Base-by-base conservation (phyloP, 2,888 invertebrate genomes). In the Sisyra terminalis region DNA sequence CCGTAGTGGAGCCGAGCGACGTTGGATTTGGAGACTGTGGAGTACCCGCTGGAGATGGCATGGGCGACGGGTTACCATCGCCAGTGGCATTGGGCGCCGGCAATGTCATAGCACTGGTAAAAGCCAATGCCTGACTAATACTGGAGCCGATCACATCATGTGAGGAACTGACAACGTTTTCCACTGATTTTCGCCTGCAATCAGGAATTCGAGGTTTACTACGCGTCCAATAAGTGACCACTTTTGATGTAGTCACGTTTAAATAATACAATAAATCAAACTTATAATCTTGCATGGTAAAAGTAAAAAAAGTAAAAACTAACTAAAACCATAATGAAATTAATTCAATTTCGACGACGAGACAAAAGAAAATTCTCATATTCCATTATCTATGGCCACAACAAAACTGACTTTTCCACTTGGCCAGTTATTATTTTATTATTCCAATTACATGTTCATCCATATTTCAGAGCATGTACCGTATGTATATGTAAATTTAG, bases 101-200 rank as follows among this genome's bases (percentile, higher is more conserved):
- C 46, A 67, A 63, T 15, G 69, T 58, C 55, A 71, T 63, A 49
- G 65, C 67, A 32, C 65, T 67, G 0, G 69, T 67, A 57, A 73
- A 66, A 15, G 68, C 70, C 43, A 75, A 65, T 0, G 74, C 73
- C 51, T 72, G 73, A 52, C 73, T 73, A 55, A 74, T 73, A 57
- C 70, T 74, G 53, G 69, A 70, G 14, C 70, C 71, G 45, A 75
- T 73, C 46, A 73, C 74, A 61, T 76, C 77, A 55, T 74, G 75
- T 45, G 75, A 75, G 9, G 32, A 48, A 56, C 71, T 68, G 50
- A 75, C 66, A 46, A 75, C 61, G 55, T 75, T 75, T 55, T 76
- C 75, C 55, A 74, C 73, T 8, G 75, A 75, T 55, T 75, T 75
- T 59, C 72, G 67, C 75, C 75, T 75, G 50, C 8, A n/a, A 14